Conservation (phyloP, 2,888 invertebrate genomes). For the Drosophila formosana region DNA sequence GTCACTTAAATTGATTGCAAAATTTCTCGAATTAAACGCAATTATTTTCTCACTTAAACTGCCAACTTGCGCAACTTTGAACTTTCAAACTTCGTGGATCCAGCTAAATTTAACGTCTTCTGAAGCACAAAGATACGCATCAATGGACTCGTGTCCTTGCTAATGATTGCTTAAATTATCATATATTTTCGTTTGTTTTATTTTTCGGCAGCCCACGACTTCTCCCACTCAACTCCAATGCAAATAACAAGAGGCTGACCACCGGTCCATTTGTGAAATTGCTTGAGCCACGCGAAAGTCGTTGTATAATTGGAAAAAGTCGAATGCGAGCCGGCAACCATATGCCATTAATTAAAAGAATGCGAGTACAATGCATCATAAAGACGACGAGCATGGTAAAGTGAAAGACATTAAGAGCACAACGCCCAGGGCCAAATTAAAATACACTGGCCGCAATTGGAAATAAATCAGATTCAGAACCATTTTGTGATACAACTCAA, state of each 20-base stretch:
- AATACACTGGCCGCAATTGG: neutral
- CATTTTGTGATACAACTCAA: neutral
- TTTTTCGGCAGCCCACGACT: neutral
- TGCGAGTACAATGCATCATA: neutral
- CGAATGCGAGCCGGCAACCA: neutral
- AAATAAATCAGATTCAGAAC: neutral
- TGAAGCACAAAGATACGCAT: slow-evolving; percentile 2
- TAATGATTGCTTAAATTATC: slow-evolving; percentile 41
- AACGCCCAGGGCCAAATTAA: neutral
- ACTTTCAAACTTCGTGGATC: slow-evolving; percentile 38
- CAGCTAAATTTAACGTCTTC: slow-evolving; percentile 16
- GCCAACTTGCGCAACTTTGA: slow-evolving; percentile 33
- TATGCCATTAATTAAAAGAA: slow-evolving; percentile 29
- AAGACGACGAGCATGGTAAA: neutral
- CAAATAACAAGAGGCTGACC: slow-evolving; percentile 5
- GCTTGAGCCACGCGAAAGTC: slow-evolving; percentile 31
- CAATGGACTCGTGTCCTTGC: slow-evolving; percentile 14
- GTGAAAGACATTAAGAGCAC: neutral
- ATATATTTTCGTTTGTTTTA: slow-evolving; percentile 2
- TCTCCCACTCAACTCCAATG: neutral
- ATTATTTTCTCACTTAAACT: slow-evolving; percentile 31
- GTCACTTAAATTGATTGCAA: slow-evolving; percentile 46
- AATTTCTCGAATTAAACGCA: slow-evolving; percentile 36
- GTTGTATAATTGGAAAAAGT: slow-evolving; percentile 31
- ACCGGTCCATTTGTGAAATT: slow-evolving; percentile 36